Percentiles rank a stretch among this genome's conserved stretches.
These are phyloP conservation scores for Danionella dracula DNA, from an alignment of 2,797 vertebrate species.

Conservation along the genomic window DNA sequence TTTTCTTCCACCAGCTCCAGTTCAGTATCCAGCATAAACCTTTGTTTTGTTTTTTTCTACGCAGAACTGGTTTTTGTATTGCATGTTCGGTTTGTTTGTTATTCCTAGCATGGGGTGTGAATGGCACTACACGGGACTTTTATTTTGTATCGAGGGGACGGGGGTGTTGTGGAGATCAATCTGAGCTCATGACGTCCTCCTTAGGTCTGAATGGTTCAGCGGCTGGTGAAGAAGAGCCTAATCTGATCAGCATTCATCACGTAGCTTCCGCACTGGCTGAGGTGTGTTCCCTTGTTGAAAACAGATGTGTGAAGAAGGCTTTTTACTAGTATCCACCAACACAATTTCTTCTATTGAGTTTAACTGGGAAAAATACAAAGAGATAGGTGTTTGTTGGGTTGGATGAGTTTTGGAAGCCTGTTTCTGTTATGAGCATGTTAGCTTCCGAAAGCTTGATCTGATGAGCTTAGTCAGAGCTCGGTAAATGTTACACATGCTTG, in stretches of 20 bases:
- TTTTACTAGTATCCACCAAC: no score
- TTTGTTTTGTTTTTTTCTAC: conserved; percentile 30
- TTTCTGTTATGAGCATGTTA: no score
- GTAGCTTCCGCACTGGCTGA: no score
- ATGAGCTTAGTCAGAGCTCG: no score
- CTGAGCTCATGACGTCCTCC: conserved; percentile 48
- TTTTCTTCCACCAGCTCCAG: conserved; percentile 22
- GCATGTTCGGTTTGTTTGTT: conserved; percentile 47
- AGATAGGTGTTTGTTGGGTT: no score
- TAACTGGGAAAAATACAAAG: no score
- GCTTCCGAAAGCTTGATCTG: no score
- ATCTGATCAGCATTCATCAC: background rate
- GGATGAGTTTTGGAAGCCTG: no score
- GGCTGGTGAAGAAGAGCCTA: background rate
- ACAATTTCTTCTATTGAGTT: no score
- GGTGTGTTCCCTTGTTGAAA: no score
- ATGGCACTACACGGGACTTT: conserved; percentile 35
- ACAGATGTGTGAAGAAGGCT: no score
- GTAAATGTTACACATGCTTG: no score
- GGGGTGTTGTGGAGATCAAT: conserved; percentile 23
- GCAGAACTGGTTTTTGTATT: conserved; percentile 45
- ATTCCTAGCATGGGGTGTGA: conserved; percentile 37
- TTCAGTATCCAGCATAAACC: conserved; percentile 21
- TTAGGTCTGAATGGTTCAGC: conserved; percentile 32
- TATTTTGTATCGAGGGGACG: conserved; percentile 27